Evolutionary conservation across 2,888 invertebrate genomes (phyloP).

Genomic region (Patella pellucida): DNA sequence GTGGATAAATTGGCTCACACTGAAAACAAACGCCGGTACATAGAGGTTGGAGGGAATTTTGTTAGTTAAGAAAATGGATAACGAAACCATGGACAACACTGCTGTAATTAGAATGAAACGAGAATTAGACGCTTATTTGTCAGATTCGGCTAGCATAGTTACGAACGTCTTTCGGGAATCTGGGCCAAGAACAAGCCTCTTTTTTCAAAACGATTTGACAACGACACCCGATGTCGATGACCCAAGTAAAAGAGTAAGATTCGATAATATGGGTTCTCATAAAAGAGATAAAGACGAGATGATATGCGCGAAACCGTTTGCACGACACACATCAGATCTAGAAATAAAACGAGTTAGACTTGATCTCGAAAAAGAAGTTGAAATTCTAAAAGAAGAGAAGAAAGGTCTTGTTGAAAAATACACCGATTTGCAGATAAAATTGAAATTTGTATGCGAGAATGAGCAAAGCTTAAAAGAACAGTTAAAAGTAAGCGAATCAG

Average conservation of each 20-base stretch:
- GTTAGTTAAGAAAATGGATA: neutral
- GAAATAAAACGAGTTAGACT: constrained; percentile 47
- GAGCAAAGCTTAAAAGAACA: constrained; percentile 44
- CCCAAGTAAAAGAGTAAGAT: no score
- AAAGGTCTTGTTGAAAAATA: constrained; percentile 26
- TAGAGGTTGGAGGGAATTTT: no score
- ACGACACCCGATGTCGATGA: no score
- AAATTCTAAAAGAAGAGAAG: constrained; percentile 38
- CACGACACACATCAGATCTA: constrained; percentile 28
- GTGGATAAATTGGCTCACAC: no score
- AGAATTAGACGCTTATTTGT: constrained; percentile 55
- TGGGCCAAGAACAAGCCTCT: no score
- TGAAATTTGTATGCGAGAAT: constrained; percentile 43
- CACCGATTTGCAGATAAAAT: constrained; percentile 40
- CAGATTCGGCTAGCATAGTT: constrained; percentile 29
- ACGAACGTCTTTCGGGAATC: no score
- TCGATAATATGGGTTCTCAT: constrained; percentile 10
- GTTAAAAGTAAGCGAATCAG: constrained; percentile 36
- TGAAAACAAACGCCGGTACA: no score
- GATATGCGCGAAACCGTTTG: neutral
- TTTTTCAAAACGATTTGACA: no score
- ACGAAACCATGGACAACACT: constrained; percentile 46
- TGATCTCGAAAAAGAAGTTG: constrained; percentile 47
- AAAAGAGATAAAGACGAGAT: constrained; percentile 49
- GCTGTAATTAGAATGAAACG: constrained; percentile 56